Conservation (phyloP, 2,888 invertebrate genomes). For the Fabriciana adippe region DNA sequence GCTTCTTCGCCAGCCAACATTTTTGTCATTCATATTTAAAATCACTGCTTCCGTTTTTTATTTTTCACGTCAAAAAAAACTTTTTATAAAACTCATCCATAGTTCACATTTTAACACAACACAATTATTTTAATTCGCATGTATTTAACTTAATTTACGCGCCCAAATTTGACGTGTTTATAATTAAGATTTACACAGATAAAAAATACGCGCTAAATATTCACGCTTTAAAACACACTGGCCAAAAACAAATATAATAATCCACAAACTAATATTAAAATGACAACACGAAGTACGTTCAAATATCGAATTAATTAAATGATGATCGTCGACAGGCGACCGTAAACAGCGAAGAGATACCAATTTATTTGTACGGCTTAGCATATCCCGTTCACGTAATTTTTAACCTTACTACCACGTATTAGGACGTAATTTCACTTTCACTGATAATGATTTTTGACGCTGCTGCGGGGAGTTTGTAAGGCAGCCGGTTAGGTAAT, state of each 20-base stretch:
- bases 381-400: slow-evolving; percentile 42
- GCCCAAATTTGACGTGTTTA: slow-evolving; percentile 12
- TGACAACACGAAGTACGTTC: slow-evolving; percentile 67
- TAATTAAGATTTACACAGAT: slow-evolving; percentile 4
- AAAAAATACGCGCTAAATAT: slow-evolving; percentile 17
- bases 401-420: slow-evolving; percentile 52
- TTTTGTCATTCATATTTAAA: slow-evolving; percentile 61
- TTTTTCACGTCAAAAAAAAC: slow-evolving; percentile 19
- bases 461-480: slow-evolving; percentile 59
- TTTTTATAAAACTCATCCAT: slow-evolving; percentile 7
- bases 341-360: slow-evolving; percentile 70
- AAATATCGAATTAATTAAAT: slow-evolving; percentile 77
- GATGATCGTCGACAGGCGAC: slow-evolving; percentile 66
- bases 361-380: slow-evolving; percentile 51
- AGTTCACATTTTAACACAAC: slow-evolving; percentile 10
- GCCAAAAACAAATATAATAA: slow-evolving; percentile 21
- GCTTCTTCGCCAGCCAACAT: slow-evolving; percentile 77
- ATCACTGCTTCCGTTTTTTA: slow-evolving; percentile 31
- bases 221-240: slow-evolving; percentile 14
- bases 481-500: slow-evolving; percentile 76
- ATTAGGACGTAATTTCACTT: slow-evolving; percentile 46
- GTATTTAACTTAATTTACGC: slow-evolving; percentile 7
- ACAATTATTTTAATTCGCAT: background rate
- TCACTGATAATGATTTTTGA: slow-evolving; percentile 41
- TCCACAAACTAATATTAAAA: slow-evolving; percentile 40